Conservation (phyloP, 1,140 invertebrate genomes). For the Magallana ariakensis region DNA sequence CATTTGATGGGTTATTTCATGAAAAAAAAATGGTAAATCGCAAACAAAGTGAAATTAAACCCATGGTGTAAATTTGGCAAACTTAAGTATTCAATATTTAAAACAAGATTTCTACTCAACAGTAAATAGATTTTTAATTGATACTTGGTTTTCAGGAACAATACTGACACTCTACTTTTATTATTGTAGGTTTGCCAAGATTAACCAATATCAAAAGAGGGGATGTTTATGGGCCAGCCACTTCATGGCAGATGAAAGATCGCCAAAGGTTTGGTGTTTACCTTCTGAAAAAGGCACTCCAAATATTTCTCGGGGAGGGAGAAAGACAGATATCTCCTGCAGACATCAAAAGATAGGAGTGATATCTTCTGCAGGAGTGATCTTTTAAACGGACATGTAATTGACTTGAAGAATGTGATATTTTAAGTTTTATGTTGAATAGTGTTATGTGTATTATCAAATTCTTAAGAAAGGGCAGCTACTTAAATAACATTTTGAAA, state of each 20-base stretch:
- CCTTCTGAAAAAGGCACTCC: conserved; percentile 90
- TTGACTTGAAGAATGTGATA: neutral
- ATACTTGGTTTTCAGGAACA: too few species aligned
- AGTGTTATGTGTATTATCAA: neutral
- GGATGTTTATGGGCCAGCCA: conserved; percentile 89
- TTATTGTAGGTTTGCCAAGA: conserved; percentile 82
- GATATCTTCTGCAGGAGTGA: too few species aligned
- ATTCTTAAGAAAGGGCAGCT: too few species aligned
- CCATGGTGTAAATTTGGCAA: too few species aligned
- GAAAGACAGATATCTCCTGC: conserved; percentile 79
- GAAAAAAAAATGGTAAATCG: too few species aligned
- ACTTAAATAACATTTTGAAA: too few species aligned
- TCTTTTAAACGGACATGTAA: neutral
- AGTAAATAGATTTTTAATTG: too few species aligned
- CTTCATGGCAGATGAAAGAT: conserved; percentile 87
- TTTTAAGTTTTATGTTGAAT: neutral
- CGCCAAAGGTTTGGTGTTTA: conserved; percentile 88
- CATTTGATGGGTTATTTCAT: too few species aligned
- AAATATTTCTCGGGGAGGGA: conserved; percentile 92
- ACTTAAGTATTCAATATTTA: too few species aligned
- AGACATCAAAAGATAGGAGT: conserved; percentile 59
- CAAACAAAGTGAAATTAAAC: too few species aligned
- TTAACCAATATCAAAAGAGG: conserved; percentile 91
- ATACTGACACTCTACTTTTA: neutral
- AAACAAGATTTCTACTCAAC: too few species aligned